A percentile compares a stretch with the other conserved stretches of the same genome.
Evolutionary conservation across 2,888 invertebrate species (phyloP).

Genomic region (Agrochola lychnidis): DNA sequence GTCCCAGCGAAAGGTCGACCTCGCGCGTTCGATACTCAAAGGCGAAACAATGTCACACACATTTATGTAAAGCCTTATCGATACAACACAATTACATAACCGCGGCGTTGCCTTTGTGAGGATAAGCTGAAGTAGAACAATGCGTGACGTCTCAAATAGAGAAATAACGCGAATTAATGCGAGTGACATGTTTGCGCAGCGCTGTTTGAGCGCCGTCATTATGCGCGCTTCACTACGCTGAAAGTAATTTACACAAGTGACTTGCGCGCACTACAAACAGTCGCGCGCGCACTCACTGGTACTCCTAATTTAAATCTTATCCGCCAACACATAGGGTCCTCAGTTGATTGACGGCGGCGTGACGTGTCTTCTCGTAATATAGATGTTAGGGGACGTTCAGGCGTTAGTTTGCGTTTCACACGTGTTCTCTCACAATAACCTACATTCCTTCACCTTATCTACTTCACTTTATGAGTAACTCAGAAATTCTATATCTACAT

Average conservation of each 20-base stretch:
- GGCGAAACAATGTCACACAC: slow-evolving; percentile 56
- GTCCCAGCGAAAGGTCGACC: slow-evolving; percentile 40
- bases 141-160: slow-evolving; percentile 57
- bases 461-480: slow-evolving; percentile 41
- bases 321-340: slow-evolving; percentile 64
- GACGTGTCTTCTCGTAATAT: slow-evolving; percentile 73
- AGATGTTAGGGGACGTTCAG: slow-evolving; percentile 78
- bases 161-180: slow-evolving; percentile 66
- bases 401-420: slow-evolving; percentile 86
- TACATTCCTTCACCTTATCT: slow-evolving; percentile 70
- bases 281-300: not conserved
- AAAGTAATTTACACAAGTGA: slow-evolving; percentile 88
- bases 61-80: slow-evolving; percentile 11
- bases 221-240: slow-evolving; percentile 61
- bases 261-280: slow-evolving; percentile 73
- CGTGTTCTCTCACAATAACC: slow-evolving; percentile 70
- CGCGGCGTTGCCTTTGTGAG: slow-evolving; percentile 36
- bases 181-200: slow-evolving; percentile 63
- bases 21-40: slow-evolving; percentile 35
- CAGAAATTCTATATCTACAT: not conserved
- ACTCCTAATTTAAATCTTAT: slow-evolving; percentile 67
- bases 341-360: slow-evolving; percentile 68
- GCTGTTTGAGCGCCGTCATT: slow-evolving; percentile 61
- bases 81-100: slow-evolving; percentile 35
- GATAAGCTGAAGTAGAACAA: slow-evolving; percentile 52